A percentile compares a stretch with the other conserved stretches of the same genome.
These are phyloP conservation scores for Axinella damicornis DNA, from an alignment of 37 sponge, comb jelly and placozoan genomes.

Conservation along the genomic window DNA sequence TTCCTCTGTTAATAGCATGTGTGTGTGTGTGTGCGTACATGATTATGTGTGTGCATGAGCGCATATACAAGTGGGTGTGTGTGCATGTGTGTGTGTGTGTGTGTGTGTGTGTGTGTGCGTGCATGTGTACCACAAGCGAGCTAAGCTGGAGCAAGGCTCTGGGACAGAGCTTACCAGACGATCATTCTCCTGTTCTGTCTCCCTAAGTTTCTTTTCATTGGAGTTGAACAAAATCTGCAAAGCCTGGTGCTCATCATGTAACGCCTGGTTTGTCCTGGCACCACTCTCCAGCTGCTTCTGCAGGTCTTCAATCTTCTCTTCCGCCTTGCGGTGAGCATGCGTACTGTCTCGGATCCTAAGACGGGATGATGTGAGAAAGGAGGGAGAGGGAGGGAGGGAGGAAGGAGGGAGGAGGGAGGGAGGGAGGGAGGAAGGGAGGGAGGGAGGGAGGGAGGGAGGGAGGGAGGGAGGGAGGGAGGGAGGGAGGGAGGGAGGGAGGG, in stretches of 20 bases:
- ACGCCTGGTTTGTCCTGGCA: not conserved
- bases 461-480: no score
- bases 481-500: no score
- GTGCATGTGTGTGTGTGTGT: not conserved
- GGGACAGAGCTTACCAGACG: slow-evolving; percentile 54
- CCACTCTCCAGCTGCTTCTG: not conserved
- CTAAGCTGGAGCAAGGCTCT: not conserved
- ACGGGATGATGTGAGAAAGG: not conserved
- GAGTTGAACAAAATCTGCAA: slow-evolving; percentile 66
- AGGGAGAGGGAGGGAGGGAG: slow-evolving; percentile 8
- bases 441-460: no score
- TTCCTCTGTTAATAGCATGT: slow-evolving; percentile 24
- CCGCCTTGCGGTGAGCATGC: not conserved
- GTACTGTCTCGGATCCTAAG: not conserved
- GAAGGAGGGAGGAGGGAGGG: not conserved
- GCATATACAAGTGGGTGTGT: not conserved
- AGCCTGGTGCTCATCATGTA: slow-evolving; percentile 79
- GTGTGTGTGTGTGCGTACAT: not conserved
- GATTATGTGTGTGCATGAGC: no score
- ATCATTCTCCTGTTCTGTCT: slow-evolving; percentile 71
- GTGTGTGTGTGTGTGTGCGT: no score
- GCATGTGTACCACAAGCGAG: not conserved
- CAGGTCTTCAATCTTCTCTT: slow-evolving; percentile 17
- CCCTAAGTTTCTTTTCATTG: slow-evolving; percentile 61
- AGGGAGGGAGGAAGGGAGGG: no score